A percentile compares a stretch with the other conserved stretches of the same genome.
Evolutionary conservation across 2,888 invertebrate genomes (phyloP).

Genomic region (Heliconius erato): DNA sequence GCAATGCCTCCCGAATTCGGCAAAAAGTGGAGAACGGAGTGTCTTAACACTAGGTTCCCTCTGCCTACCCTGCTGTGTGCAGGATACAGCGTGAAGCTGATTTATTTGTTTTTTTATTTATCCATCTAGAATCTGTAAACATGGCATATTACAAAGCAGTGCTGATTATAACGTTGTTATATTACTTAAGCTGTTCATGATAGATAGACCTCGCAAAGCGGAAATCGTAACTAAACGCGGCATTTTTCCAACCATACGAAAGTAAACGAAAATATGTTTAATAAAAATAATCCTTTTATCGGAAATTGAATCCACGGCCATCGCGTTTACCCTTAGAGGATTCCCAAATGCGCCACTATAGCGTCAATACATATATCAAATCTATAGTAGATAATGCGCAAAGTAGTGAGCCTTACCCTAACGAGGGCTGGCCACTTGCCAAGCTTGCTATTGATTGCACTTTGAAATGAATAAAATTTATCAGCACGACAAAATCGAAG

Average conservation of each 20-base stretch:
- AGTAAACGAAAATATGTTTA: background rate
- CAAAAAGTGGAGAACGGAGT: too few species aligned
- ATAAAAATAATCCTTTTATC: background rate
- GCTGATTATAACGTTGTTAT: too few species aligned
- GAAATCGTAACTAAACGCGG: background rate
- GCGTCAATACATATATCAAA: constrained; percentile 27
- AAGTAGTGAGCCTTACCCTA: constrained; percentile 38
- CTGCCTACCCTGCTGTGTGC: too few species aligned
- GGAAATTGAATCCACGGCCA: background rate
- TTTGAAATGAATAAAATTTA: constrained; percentile 34
- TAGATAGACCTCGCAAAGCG: too few species aligned
- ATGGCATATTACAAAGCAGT: too few species aligned
- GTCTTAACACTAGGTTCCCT: too few species aligned
- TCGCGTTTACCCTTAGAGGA: background rate
- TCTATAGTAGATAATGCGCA: constrained; percentile 42
- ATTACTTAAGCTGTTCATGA: too few species aligned
- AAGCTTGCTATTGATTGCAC: constrained; percentile 48
- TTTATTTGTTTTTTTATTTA: too few species aligned
- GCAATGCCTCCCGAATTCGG: too few species aligned
- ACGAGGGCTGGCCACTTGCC: constrained; percentile 47
- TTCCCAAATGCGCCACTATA: background rate
- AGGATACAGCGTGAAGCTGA: too few species aligned
- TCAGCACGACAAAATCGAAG: constrained; percentile 16
- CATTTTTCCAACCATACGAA: background rate
- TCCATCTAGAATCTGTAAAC: too few species aligned